These are phyloP conservation scores for Trichopria drosophilae DNA, from an alignment of 2,888 invertebrate genomes.

Conservation along the genomic window DNA sequence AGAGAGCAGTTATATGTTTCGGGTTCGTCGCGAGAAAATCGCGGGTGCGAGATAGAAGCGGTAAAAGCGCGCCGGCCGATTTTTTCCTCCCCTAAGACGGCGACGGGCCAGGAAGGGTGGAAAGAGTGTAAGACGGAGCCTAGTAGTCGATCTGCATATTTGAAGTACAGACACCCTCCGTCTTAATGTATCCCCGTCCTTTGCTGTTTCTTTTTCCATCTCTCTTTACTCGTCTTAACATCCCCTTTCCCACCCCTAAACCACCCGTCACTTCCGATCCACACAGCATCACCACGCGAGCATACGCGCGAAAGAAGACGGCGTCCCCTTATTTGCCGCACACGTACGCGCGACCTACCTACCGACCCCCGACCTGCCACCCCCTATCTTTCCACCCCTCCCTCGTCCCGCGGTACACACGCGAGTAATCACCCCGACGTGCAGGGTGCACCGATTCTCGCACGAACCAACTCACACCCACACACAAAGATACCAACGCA, in stretches of 20 bases:
- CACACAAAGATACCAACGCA: too few species aligned
- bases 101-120: not conserved
- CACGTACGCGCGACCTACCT: too few species aligned
- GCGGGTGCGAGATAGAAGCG: too few species aligned
- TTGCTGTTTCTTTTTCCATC: conserved; percentile 9
- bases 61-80: too few species aligned
- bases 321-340: conserved; percentile 5
- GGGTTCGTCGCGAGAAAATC: too few species aligned
- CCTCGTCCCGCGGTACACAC: conserved; percentile 22
- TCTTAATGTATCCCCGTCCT: conserved; percentile 38
- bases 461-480: conserved; percentile 39
- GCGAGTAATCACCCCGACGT: too few species aligned
- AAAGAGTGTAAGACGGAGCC: conserved; percentile 12
- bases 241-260: not conserved
- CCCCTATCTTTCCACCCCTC: too few species aligned
- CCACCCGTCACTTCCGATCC: conserved; percentile 20
- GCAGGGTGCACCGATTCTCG: too few species aligned
- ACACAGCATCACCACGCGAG: conserved; percentile 39
- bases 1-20: conserved; percentile 2
- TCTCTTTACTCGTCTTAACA: conserved; percentile 6
- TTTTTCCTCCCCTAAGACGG: too few species aligned
- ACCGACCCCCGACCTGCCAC: too few species aligned
- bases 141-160: conserved; percentile 35
- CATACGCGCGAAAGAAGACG: conserved; percentile 38
- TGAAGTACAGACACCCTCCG: conserved; percentile 38